These are phyloP conservation scores for Bergia puertoricense DNA, from an alignment of 92 coral and sea anemone genomes.

Conservation along the genomic window DNA sequence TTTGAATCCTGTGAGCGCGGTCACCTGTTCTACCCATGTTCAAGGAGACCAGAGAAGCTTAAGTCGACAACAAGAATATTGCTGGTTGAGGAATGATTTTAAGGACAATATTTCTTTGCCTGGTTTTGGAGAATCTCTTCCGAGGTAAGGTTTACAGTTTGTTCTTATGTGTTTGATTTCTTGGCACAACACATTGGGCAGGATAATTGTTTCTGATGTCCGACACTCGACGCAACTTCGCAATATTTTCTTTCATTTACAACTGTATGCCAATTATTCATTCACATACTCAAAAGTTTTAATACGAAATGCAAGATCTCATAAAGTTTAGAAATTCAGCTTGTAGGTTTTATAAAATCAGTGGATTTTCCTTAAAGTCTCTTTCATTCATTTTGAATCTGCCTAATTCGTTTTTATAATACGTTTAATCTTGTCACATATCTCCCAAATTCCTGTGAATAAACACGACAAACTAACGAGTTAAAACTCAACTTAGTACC, in stretches of 20 bases:
- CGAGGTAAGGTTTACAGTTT: neutral
- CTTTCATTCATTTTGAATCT: neutral
- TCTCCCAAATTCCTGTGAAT: neutral
- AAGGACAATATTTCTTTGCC: neutral
- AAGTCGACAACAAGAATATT: neutral
- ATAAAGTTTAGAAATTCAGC: neutral
- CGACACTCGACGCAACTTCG: neutral
- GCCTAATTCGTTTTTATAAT: neutral
- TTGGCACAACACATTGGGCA: neutral
- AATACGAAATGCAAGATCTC: neutral
- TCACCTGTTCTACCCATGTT: constrained; percentile 21
- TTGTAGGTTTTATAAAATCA: neutral
- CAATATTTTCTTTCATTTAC: neutral
- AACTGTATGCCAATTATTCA: constrained; percentile 13
- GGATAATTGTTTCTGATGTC: neutral
- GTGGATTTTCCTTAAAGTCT: neutral
- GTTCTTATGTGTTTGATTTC: neutral
- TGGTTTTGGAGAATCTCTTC: neutral
- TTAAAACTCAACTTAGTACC: neutral
- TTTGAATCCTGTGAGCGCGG: constrained; percentile 13
- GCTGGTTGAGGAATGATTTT: constrained; percentile 4
- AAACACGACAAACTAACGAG: neutral
- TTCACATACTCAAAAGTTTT: neutral
- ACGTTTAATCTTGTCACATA: neutral
- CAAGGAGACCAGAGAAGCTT: constrained; percentile 1